Evolutionary conservation across 2,113 vertebrate genomes (phyloP).

Genomic region (Gadus macrocephalus): DNA sequence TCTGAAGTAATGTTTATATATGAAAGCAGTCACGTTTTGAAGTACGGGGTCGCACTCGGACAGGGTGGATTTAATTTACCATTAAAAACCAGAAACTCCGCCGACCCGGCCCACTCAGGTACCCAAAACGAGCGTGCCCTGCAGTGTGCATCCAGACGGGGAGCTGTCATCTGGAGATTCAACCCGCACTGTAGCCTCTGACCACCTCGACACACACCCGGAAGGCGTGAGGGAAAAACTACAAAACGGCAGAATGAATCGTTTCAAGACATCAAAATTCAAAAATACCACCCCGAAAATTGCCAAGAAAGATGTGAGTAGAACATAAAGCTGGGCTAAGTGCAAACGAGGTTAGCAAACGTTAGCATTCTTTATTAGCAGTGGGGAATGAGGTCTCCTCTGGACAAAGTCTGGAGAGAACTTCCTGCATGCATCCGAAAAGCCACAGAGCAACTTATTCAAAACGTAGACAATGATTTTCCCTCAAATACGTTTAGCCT

Average conservation of each 20-base stretch:
- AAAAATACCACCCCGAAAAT: slow-evolving; percentile 85
- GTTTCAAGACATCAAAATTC: slow-evolving; percentile 89
- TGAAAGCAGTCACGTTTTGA: no score
- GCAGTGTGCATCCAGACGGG: slow-evolving; percentile 12
- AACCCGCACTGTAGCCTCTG: slow-evolving; percentile 16
- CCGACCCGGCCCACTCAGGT: not conserved
- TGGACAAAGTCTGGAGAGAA: slow-evolving; percentile 49
- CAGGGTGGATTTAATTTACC: no score
- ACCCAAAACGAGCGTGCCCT: not conserved
- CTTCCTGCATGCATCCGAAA: slow-evolving; percentile 59
- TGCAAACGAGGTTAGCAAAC: slow-evolving; percentile 9
- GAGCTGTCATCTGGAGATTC: slow-evolving; percentile 51
- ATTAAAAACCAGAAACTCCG: no score
- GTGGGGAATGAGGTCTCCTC: slow-evolving; percentile 32
- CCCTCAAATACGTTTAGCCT: no score
- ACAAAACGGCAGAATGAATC: slow-evolving; percentile 80
- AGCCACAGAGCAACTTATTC: not conserved
- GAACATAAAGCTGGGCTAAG: not conserved
- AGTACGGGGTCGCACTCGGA: no score
- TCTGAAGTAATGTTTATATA: no score
- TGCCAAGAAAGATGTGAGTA: slow-evolving; percentile 83
- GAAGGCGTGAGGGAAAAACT: slow-evolving; percentile 63
- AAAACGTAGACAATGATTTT: not conserved
- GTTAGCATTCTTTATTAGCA: slow-evolving; percentile 37
- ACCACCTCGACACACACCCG: slow-evolving; percentile 66